These are phyloP conservation scores for Phalacrocorax pelagicus DNA, from an alignment of 2,113 vertebrate species.

Conservation along the genomic window DNA sequence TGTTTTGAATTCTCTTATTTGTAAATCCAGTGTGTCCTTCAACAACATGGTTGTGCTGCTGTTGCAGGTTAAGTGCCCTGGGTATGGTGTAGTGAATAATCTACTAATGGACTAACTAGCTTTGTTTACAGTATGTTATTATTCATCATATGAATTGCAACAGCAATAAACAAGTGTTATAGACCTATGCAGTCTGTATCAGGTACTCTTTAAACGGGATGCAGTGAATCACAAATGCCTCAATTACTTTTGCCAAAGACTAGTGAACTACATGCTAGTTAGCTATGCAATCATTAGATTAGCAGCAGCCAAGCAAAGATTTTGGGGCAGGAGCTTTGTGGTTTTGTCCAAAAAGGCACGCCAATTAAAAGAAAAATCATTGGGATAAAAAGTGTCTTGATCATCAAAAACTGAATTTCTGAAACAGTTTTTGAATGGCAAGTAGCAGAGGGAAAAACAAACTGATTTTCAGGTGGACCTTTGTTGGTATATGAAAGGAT, in stretches of 20 bases:
- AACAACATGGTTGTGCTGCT: background rate
- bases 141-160: background rate
- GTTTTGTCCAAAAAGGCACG: background rate
- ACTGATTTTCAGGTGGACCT: background rate
- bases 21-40: background rate
- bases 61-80: background rate
- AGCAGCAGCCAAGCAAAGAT: background rate
- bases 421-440: background rate
- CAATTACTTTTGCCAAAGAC: background rate
- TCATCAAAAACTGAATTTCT: background rate
- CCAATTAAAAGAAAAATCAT: background rate
- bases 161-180: background rate
- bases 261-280: background rate
- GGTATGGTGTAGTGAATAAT: background rate
- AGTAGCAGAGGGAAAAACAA: rapidly evolving
- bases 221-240: background rate
- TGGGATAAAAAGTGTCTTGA: background rate
- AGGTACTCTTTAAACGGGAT: background rate
- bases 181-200: background rate
- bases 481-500: background rate
- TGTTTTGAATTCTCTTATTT: background rate
- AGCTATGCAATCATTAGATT: background rate
- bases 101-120: background rate
- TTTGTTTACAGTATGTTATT: background rate
- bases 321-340: background rate